Evolutionary conservation across 2,888 invertebrate genomes (phyloP), one percentile per base, ranked within the genome.

Genomic region (Pseudococcus longispinus): DNA sequence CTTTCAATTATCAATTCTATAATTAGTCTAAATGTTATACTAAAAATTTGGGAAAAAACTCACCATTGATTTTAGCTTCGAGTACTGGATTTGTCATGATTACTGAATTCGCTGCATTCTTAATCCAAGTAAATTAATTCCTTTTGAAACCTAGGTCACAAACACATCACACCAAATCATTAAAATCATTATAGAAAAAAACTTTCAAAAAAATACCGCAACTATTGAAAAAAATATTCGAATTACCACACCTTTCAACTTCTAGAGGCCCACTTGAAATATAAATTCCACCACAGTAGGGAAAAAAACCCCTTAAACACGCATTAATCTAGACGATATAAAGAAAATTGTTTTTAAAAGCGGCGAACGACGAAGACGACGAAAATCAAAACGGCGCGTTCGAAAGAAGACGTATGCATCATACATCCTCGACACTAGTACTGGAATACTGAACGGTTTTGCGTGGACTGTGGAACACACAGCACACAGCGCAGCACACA

Each of bases 401-500:
- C 23, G 23, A 60, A 9, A 55, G 60, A 11, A 20, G 23, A 74
- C 70, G 70, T 70, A 70, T 26, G 29, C 74, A 6, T 5, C 74
- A 20, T 15, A 80, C 77, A 42, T 80, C 13, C 42, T 80, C 20
- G 20, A 80, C 42, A 9, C 18, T 42, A 26, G 42, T 74, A 74
- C 32, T 32, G 32, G 23, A 26, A 70, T 29, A 70, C 70, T 3
- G 70, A 70, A 70, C 77, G 20, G 37, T 42, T 29, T 80, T 80
- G 42, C 77, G 77, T 80, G 77, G 77, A 80, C 77, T 80, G 77
- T 80, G 77, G 77, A 74, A 37, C 74, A 51, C 23, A 60, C 60
- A 55, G 6, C 9, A 51, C n/a, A 51, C 60, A 60, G 60, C 60
- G 60, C 60, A 42, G 77, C 70, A 29, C 70, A 29, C 32, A 70